Conservation (phyloP, 1,140 invertebrate species). For the Ylistrum balloti region DNA sequence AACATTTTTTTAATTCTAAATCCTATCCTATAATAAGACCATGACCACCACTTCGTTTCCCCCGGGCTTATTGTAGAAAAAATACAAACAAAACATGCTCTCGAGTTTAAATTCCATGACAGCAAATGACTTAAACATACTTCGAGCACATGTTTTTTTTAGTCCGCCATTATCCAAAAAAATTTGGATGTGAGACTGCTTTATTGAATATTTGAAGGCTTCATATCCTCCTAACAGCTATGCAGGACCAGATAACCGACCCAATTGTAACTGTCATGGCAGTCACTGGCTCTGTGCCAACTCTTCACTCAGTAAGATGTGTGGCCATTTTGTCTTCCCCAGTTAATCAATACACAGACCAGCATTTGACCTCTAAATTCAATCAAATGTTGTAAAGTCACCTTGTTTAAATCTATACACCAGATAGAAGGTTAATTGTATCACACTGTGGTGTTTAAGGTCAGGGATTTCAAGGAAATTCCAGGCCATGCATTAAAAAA, state of each 20-base stretch:
- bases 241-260: neutral
- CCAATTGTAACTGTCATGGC: neutral
- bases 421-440: neutral
- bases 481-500: neutral
- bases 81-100: no score
- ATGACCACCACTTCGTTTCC: no score
- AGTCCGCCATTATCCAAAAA: no score
- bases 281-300: neutral
- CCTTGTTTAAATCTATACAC: neutral
- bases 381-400: neutral
- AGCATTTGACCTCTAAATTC: neutral
- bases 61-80: no score
- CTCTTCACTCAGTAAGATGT: neutral
- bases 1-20: no score
- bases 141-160: no score
- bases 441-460: neutral
- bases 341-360: slow-evolving; percentile 1
- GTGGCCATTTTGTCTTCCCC: slow-evolving; percentile 16
- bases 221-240: neutral
- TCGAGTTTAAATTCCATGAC: no score
- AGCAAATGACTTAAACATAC: no score
- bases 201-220: slow-evolving; percentile 15
- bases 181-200: no score
- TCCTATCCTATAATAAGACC: no score
- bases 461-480: neutral